These are phyloP conservation scores for Mobula hypostoma DNA, from an alignment of 2,113 vertebrate species.

Conservation along the genomic window DNA sequence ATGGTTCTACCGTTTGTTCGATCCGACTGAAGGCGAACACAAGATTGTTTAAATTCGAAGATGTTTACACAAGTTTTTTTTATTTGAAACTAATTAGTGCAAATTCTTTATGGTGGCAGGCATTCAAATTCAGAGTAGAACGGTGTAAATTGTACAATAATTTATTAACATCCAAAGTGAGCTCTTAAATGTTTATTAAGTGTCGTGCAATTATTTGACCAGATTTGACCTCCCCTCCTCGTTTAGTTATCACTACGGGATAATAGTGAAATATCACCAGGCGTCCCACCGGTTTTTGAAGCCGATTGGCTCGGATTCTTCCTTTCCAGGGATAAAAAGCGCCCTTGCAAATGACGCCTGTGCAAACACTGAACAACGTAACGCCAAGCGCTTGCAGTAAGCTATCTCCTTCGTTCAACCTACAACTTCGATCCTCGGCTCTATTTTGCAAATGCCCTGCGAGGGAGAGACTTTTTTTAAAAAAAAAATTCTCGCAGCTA, in stretches of 20 bases:
- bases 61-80: background rate
- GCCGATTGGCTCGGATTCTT: background rate
- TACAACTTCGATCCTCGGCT: background rate
- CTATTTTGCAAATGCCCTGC: background rate
- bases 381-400: background rate
- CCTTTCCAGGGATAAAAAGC: background rate
- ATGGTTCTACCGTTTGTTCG: background rate
- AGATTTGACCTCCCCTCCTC: background rate
- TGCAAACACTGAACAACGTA: background rate
- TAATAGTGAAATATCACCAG: background rate
- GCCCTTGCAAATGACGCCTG: background rate
- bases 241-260: background rate
- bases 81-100: background rate
- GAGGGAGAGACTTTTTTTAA: too few relatives aligned
- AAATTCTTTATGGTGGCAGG: background rate
- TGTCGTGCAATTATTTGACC: slow-evolving; percentile 7
- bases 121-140: background rate
- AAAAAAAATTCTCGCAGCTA: background rate
- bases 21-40: background rate
- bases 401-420: background rate
- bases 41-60: background rate
- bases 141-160: background rate
- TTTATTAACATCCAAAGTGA: background rate
- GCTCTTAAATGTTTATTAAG: background rate
- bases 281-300: background rate